phyloP scores from a whole-genome alignment of 2,888 invertebrate species.

The Venustoraphidia nigricollis region DNA sequence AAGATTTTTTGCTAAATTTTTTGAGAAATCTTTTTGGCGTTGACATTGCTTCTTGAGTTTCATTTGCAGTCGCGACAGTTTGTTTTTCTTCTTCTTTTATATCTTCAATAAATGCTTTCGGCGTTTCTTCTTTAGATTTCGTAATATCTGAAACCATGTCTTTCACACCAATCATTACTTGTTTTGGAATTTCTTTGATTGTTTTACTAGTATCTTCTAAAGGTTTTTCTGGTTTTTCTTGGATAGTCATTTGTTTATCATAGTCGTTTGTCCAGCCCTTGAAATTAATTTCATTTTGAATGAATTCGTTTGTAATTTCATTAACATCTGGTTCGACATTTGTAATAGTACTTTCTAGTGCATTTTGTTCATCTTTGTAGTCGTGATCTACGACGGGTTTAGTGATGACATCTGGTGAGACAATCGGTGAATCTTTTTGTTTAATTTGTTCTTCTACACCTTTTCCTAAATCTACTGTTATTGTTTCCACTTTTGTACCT shows the following conservation, averaged over 20 bases:
- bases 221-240: constrained; percentile 3
- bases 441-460: constrained; percentile 18
- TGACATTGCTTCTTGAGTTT: constrained; percentile 17
- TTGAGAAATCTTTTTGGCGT: constrained; percentile 22
- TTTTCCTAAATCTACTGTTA: constrained; percentile 19
- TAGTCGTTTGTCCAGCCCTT: constrained; percentile 20
- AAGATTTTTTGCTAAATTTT: constrained; percentile 20
- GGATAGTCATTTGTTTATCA: constrained; percentile 7
- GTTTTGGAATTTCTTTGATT: constrained; percentile 16
- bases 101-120: constrained; percentile 11
- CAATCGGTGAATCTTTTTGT: constrained; percentile 17
- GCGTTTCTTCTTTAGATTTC: constrained; percentile 13
- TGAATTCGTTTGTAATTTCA: constrained; percentile 18
- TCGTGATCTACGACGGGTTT: constrained; percentile 13
- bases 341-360: constrained; percentile 18
- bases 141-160: constrained; percentile 6
- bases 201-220: constrained; percentile 8
- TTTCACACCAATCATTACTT: constrained; percentile 4
- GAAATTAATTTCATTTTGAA: constrained; percentile 21
- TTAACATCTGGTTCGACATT: constrained; percentile 16
- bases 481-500: constrained; percentile 19
- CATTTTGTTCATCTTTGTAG: constrained; percentile 14
- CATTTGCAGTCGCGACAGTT: constrained; percentile 7
- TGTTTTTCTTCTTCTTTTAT: constrained; percentile 4
- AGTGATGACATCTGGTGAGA: constrained; percentile 17